phyloP scores from a whole-genome alignment of 2,888 invertebrate genomes.

The Sylvicola cinctus region DNA sequence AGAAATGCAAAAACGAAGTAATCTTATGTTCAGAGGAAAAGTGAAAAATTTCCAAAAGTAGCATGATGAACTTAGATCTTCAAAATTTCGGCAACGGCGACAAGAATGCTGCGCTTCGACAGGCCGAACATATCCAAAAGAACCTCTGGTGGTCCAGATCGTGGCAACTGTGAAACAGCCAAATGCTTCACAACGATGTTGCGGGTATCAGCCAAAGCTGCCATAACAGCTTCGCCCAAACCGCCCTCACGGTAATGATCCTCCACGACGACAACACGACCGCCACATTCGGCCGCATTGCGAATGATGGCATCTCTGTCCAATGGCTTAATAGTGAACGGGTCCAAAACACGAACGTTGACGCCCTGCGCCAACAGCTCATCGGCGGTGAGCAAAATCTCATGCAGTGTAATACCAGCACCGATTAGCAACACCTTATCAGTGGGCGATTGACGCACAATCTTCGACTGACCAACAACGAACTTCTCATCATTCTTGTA shows the following conservation, averaged over 20 bases:
- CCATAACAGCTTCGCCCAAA: constrained; percentile 83
- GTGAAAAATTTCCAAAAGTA: no score
- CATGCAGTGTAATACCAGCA: constrained; percentile 83
- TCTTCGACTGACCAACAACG: constrained; percentile 52
- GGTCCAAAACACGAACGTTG: constrained; percentile 70
- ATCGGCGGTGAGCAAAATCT: constrained; percentile 69
- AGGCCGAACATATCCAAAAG: constrained; percentile 81
- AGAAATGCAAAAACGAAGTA: no score
- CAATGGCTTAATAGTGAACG: constrained; percentile 90
- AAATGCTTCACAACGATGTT: constrained; percentile 55
- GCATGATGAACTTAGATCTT: constrained; percentile 22
- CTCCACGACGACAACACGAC: constrained; percentile 78
- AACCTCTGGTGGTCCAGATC: constrained; percentile 76
- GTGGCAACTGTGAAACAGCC: constrained; percentile 64
- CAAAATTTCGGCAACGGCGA: constrained; percentile 43
- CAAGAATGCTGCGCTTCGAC: constrained; percentile 55
- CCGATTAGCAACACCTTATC: constrained; percentile 81
- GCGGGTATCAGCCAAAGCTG: constrained; percentile 52
- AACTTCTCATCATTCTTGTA: constrained; percentile 59
- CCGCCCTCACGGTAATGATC: constrained; percentile 89
- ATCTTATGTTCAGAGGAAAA: no score
- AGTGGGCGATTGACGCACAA: constrained; percentile 50
- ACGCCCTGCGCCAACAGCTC: constrained; percentile 48
- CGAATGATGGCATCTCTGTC: constrained; percentile 56
- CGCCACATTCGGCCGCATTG: constrained; percentile 60